Percentiles rank a stretch among this genome's conserved stretches.
Conservation (phyloP, 2,888 invertebrate genomes). For the Macrophya annulata region DNA sequence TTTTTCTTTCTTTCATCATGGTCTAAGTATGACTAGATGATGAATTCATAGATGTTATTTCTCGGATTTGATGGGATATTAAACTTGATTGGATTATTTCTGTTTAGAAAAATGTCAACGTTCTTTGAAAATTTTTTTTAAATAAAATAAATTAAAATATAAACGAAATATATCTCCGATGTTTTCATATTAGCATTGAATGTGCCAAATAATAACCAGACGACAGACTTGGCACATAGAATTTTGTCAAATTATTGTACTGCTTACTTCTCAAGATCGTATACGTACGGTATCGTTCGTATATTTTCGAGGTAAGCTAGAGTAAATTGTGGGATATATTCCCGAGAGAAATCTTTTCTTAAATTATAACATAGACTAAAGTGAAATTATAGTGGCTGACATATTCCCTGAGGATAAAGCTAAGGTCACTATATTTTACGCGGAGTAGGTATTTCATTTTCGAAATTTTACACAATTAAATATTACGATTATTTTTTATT, state of each 20-base stretch:
- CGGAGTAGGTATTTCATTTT: neutral
- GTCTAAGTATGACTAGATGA: neutral
- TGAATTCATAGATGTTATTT: neutral
- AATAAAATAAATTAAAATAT: too few relatives aligned
- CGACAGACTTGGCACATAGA: neutral
- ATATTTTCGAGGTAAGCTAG: too few relatives aligned
- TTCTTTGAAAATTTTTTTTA: too few relatives aligned
- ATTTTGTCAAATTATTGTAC: slow-evolving; percentile 7
- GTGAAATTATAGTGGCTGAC: neutral
- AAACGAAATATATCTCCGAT: neutral
- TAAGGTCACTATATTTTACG: neutral
- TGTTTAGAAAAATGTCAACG: neutral
- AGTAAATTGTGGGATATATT: neutral
- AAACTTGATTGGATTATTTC: neutral
- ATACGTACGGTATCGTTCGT: too few relatives aligned
- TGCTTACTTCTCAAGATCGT: neutral
- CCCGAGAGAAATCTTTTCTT: slow-evolving; percentile 25
- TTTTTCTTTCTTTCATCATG: neutral
- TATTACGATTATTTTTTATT: too few relatives aligned
- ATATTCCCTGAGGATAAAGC: neutral
- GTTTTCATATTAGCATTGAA: neutral
- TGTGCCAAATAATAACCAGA: neutral
- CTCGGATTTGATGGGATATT: neutral
- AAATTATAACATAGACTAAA: neutral
- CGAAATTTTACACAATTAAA: neutral